A percentile compares a stretch with the other conserved stretches of the same genome.
phyloP scores from a whole-genome alignment of 2,113 vertebrate species.

The Oxyura jamaicensis region DNA sequence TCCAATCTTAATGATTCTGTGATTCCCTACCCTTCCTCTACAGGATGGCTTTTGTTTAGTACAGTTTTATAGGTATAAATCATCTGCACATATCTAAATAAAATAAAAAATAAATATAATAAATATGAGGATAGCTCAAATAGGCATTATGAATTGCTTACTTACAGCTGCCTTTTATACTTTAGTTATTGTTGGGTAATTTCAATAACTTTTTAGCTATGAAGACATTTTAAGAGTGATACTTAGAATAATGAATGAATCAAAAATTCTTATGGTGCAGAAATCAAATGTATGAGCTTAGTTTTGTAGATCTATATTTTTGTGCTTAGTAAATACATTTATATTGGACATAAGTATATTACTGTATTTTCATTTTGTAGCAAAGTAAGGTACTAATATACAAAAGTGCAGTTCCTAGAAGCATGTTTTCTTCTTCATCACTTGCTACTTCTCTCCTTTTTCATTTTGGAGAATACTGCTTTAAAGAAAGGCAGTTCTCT shows the following conservation, averaged over 20 bases:
- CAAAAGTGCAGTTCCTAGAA: neutral
- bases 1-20: too few relatives aligned
- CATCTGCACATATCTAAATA: neutral
- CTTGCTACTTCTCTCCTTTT: neutral
- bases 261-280: neutral
- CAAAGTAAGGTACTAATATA: neutral
- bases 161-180: neutral
- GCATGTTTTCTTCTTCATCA: neutral
- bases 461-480: neutral
- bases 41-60: neutral
- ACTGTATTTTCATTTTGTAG: neutral
- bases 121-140: neutral
- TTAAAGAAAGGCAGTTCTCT: neutral
- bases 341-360: neutral
- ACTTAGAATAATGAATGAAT: neutral
- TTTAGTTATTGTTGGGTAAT: neutral
- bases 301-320: neutral
- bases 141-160: neutral
- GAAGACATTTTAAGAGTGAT: neutral
- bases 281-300: neutral
- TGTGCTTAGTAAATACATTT: neutral
- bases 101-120: neutral
- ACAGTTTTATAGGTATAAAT: neutral
- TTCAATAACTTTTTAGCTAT: neutral
- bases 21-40: neutral